These are phyloP conservation scores for Octodonta nipae DNA, from an alignment of 2,888 invertebrate genomes.

Conservation along the genomic window DNA sequence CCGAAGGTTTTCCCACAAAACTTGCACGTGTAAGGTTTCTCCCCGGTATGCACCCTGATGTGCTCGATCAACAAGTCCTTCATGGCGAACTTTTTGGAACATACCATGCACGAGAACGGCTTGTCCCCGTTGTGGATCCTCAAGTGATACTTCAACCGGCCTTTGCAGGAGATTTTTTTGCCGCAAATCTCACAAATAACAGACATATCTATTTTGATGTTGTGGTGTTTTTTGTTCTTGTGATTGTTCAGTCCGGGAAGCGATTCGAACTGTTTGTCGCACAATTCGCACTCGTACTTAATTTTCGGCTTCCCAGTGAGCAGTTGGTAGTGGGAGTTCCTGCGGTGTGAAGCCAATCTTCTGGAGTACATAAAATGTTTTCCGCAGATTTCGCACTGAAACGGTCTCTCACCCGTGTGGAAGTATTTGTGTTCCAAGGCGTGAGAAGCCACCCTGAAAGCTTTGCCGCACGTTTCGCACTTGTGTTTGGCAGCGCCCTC, in stretches of 20 bases:
- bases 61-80: conserved; percentile 32
- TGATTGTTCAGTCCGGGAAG: conserved; percentile 26
- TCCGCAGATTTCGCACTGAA: conserved; percentile 26
- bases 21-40: conserved; percentile 31
- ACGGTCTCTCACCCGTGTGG: conserved; percentile 39
- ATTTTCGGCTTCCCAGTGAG: conserved; percentile 25
- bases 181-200: conserved; percentile 33
- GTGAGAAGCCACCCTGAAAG: conserved; percentile 34
- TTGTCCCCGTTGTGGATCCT: conserved; percentile 35
- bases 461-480: conserved; percentile 21
- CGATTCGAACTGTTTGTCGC: conserved; percentile 30
- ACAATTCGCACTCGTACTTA: conserved; percentile 30
- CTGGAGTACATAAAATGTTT: conserved; percentile 41
- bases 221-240: conserved; percentile 21
- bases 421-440: conserved; percentile 36
- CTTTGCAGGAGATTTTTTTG: conserved; percentile 28
- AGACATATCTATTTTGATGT: conserved; percentile 35
- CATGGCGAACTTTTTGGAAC: conserved; percentile 39
- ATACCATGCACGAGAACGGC: conserved; percentile 32
- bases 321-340: conserved; percentile 38
- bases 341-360: conserved; percentile 40
- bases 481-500: conserved; percentile 21
- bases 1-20: conserved; percentile 35
- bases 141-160: conserved; percentile 29
- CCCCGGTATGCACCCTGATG: conserved; percentile 23